phyloP scores from a whole-genome alignment of 2,888 invertebrate genomes.

The Apamea sordens region DNA sequence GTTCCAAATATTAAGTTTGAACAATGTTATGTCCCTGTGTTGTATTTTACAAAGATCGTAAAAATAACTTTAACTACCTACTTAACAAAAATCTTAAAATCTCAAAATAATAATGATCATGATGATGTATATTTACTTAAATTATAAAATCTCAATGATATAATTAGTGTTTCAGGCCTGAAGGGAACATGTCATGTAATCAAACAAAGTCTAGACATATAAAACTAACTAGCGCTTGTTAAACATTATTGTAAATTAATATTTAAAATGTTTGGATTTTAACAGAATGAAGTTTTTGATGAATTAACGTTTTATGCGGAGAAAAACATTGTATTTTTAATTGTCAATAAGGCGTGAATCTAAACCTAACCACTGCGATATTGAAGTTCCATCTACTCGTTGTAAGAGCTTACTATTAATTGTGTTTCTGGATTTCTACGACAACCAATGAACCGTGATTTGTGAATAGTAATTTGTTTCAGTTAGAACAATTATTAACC shows the following conservation, averaged over 20 bases:
- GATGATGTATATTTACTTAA: too few species aligned
- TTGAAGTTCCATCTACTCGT: too few species aligned
- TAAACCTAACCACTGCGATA: background rate
- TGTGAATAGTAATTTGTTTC: background rate
- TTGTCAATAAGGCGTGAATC: background rate
- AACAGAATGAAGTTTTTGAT: background rate
- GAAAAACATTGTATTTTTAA: background rate
- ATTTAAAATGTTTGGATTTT: background rate
- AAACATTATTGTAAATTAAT: constrained; percentile 1
- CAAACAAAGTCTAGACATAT: constrained; percentile 36
- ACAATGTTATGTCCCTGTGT: background rate
- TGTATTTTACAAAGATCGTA: background rate
- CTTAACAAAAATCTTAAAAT: background rate
- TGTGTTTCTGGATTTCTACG: background rate
- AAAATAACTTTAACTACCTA: background rate
- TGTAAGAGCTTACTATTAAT: background rate
- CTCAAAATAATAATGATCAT: too few species aligned
- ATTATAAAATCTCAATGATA: background rate
- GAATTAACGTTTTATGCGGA: background rate
- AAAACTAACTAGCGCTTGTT: background rate
- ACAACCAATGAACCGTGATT: background rate
- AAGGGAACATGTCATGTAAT: constrained; percentile 26
- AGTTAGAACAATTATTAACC: background rate
- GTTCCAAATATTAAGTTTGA: background rate
- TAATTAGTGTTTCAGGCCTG: constrained; percentile 1